Evolutionary conservation across 2,113 vertebrate genomes (phyloP), one percentile per base, ranked within the genome.

Genomic region (Bubo blakistoni): DNA sequence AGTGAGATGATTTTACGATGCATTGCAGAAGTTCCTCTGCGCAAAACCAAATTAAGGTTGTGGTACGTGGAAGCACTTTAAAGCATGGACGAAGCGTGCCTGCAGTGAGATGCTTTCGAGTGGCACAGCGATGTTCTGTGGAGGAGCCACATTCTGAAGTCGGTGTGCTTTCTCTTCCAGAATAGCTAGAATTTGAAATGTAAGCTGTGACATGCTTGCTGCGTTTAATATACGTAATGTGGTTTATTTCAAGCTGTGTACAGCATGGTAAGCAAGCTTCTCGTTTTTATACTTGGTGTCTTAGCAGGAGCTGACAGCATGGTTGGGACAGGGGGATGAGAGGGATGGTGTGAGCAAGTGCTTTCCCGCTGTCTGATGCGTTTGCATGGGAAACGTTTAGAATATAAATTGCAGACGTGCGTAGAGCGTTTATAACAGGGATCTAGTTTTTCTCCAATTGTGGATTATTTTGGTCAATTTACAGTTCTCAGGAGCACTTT

Each of bases 1-100:
- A 42, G 2, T 52, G 0, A 17, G 7, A 8, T 51, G 16, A 10
- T 21, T 32, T 46, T 9, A 11, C 1, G 1, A 10, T 49, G n/a
- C 36, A 3, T 30, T 78, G 81, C 46, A 51, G 52, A 36, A 62
- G 11, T 20, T 67, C 52, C 63, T 49, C 17, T 44, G 65, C 38
- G 5, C 25, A 17, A 40, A 47, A 27, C 18, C 17, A 36, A 30
- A 26, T 42, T 2, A 10, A 21, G 47, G 32, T 7, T 52, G 40
- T 49, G 55, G 42, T 12, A 22, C 40, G 11, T 13, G 1, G 67
- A 18, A 44, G 13, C n/a, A 4, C 40, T 57, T 38, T 13, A 14
- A 44, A 62, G 51, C 72, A 18, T 25, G 40, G 72, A 0, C 1
- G 4, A n/a, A 54, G 30, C 4, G 8, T 51, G 58, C 42, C 73